Conservation (phyloP, 2,113 vertebrate species). For the Toxotes jaculatrix region DNA sequence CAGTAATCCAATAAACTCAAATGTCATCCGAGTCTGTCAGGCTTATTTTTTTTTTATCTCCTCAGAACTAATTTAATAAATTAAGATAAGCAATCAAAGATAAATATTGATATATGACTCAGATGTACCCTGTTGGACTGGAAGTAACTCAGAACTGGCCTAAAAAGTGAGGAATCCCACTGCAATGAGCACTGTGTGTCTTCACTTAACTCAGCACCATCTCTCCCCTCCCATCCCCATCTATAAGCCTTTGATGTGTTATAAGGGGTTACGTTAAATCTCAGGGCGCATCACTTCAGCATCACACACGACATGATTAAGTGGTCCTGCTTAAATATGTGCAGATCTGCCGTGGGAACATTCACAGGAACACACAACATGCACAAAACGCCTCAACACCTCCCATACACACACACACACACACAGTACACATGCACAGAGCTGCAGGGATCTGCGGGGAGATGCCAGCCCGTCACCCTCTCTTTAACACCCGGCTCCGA, state of each 20-base stretch:
- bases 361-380: conserved; percentile 25
- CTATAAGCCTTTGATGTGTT: conserved; percentile 49
- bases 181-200: not conserved
- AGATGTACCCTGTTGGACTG: not conserved
- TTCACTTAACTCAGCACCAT: conserved; percentile 6
- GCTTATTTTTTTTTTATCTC: conserved; percentile 21
- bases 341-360: conserved; percentile 55
- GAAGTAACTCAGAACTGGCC: not conserved
- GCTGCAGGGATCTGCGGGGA: conserved; percentile 33
- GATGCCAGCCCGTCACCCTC: conserved; percentile 33
- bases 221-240: conserved; percentile 18
- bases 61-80: conserved; percentile 18
- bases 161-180: not conserved
- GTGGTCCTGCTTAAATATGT: conserved; percentile 48
- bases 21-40: conserved; percentile 13
- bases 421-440: conserved; percentile 17
- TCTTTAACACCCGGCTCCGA: conserved; percentile 51
- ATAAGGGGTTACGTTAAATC: conserved; percentile 20
- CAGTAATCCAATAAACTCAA: conserved; percentile 37
- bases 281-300: conserved; percentile 22
- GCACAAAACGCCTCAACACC: conserved; percentile 13
- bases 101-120: conserved; percentile 6
- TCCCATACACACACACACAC: not conserved
- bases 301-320: conserved; percentile 49
- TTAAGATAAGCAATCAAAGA: conserved; percentile 14